Conservation (phyloP, 2,797 vertebrate genomes). For the Lithobates pipiens region DNA sequence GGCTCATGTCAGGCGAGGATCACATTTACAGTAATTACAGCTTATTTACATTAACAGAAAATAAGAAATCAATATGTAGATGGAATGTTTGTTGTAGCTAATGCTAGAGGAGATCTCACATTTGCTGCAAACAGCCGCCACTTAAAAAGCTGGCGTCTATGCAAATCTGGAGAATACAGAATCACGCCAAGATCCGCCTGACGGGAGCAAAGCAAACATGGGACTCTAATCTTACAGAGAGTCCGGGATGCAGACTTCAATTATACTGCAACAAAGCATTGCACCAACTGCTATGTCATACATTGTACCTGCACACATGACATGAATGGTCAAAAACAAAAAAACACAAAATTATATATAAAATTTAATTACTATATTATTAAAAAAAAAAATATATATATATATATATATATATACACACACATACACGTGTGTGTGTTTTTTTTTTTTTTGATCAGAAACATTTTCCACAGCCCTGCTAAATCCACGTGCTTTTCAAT, state of each 20-base stretch:
- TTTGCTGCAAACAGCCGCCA: conserved; percentile 83
- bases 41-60: conserved; percentile 99
- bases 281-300: not conserved
- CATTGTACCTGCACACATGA: too few species aligned
- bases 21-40: conserved; percentile 99
- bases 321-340: too few species aligned
- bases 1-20: conserved; percentile 98
- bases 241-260: conserved; percentile 6
- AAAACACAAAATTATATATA: too few species aligned
- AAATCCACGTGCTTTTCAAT: too few species aligned
- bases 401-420: too few species aligned
- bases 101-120: conserved; percentile 87
- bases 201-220: conserved; percentile 74
- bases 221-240: conserved; percentile 69
- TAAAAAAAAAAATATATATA: too few species aligned
- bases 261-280: conserved; percentile 4
- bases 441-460: too few species aligned
- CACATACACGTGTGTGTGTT: too few species aligned
- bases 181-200: conserved; percentile 77
- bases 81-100: conserved; percentile 99
- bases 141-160: conserved; percentile 81
- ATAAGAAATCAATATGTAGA: conserved; percentile 99
- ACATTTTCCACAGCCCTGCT: too few species aligned
- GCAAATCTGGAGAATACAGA: conserved; percentile 82
- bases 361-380: too few species aligned